Conservation (phyloP, 2,113 vertebrate species). For the Oostethus manadensis region DNA sequence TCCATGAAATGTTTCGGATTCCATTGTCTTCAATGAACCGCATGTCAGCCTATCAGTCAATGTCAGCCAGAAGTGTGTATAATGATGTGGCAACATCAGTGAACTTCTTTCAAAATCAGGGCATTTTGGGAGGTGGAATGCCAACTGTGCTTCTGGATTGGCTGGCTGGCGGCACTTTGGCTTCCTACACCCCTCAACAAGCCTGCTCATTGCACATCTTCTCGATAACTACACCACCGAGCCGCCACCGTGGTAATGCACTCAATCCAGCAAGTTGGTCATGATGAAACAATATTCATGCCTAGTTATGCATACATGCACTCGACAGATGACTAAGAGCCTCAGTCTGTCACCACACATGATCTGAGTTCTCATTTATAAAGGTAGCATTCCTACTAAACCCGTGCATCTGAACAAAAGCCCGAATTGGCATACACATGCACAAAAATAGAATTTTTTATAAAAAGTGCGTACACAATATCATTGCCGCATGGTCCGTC, state of each 20-base stretch:
- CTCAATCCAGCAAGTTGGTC: neutral
- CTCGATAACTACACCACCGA: slow-evolving; percentile 9
- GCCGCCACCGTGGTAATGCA: neutral
- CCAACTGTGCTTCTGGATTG: neutral
- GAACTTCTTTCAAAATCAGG: neutral
- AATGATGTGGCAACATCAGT: neutral
- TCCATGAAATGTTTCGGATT: neutral
- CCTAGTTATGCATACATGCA: slow-evolving; percentile 1
- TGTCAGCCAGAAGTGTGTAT: neutral
- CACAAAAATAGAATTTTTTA: no score
- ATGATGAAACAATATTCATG: neutral
- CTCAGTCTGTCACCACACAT: neutral
- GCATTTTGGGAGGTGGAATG: neutral
- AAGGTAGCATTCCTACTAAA: no score
- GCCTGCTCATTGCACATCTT: neutral
- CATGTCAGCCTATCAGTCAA: neutral
- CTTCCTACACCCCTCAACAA: neutral
- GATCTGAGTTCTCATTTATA: no score
- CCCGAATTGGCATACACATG: no score
- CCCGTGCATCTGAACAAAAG: no score
- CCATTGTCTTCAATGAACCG: neutral
- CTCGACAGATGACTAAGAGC: neutral
- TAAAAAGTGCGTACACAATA: no score
- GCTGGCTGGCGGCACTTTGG: neutral
- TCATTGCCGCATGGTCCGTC: no score